phyloP scores from a whole-genome alignment of 2,888 invertebrate species.

The Hemithea aestivaria region DNA sequence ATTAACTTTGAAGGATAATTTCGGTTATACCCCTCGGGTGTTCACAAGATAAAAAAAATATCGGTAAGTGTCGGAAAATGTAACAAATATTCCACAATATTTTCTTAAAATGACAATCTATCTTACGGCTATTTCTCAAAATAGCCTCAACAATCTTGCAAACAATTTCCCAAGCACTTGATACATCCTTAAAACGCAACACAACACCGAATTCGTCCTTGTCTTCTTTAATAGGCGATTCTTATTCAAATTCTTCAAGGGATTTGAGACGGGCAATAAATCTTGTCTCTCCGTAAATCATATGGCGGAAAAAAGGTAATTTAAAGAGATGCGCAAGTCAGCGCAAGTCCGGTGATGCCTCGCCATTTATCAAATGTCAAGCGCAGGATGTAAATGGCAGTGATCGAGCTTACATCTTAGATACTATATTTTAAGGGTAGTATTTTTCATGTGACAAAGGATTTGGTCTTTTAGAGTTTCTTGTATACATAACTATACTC shows the following conservation, averaged over 20 bases:
- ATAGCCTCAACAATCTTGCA: background rate
- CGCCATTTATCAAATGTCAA: constrained; percentile 45
- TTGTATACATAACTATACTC: no score
- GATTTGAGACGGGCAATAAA: constrained; percentile 19
- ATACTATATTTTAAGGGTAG: background rate
- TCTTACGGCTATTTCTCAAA: no score
- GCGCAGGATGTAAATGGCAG: constrained; percentile 19
- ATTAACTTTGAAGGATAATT: no score
- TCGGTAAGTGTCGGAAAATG: no score
- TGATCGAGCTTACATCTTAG: constrained; percentile 10
- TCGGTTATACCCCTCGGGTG: no score
- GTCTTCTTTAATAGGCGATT: constrained; percentile 15
- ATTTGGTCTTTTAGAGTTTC: no score
- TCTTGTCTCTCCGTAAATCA: constrained; percentile 26
- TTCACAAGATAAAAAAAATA: no score
- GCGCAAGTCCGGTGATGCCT: constrained; percentile 19
- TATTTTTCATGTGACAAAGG: no score
- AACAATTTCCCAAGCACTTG: constrained; percentile 1
- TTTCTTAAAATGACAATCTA: no score
- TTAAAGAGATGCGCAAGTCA: constrained; percentile 42
- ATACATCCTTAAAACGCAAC: constrained; percentile 7
- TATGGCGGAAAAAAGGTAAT: constrained; percentile 26
- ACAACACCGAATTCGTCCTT: constrained; percentile 5
- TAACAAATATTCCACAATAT: no score
- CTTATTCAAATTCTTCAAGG: constrained; percentile 21